Percentiles rank a stretch among this genome's conserved stretches.
Evolutionary conservation across 2,797 vertebrate genomes (phyloP).

Genomic region (Monodelphis domestica): DNA sequence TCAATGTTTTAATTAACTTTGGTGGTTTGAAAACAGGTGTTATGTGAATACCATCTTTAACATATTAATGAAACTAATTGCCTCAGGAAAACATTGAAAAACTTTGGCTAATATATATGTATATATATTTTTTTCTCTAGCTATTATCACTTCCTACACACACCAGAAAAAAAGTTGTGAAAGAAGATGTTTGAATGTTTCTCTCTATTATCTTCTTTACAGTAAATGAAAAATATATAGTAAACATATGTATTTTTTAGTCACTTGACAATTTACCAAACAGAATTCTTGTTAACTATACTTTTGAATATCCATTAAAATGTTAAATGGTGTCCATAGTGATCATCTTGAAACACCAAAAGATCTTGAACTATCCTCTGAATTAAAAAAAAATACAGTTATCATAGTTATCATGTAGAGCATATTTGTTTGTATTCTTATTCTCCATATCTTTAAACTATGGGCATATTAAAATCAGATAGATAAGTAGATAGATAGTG

Average conservation of each 20-base stretch:
- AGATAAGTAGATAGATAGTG: too few species aligned
- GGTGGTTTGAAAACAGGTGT: neutral
- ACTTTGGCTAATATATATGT: too few species aligned
- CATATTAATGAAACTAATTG: conserved; percentile 22
- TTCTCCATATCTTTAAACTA: neutral
- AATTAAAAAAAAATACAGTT: neutral
- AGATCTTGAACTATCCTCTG: neutral
- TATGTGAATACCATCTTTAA: conserved; percentile 32
- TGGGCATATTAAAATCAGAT: neutral
- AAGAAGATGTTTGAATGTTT: neutral
- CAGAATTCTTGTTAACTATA: neutral
- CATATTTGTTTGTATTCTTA: neutral
- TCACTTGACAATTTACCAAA: neutral
- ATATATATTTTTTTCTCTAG: neutral
- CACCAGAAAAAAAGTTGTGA: neutral
- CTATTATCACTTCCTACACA: neutral
- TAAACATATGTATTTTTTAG: too few species aligned
- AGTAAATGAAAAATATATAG: too few species aligned
- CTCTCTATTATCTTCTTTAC: neutral
- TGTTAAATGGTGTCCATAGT: neutral
- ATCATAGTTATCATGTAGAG: neutral
- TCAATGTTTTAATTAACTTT: neutral
- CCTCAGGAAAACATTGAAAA: neutral
- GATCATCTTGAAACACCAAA: neutral
- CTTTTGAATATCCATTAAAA: neutral